Evolutionary conservation across 2,888 invertebrate species (phyloP).

Genomic region (Platycheirus rosarum): DNA sequence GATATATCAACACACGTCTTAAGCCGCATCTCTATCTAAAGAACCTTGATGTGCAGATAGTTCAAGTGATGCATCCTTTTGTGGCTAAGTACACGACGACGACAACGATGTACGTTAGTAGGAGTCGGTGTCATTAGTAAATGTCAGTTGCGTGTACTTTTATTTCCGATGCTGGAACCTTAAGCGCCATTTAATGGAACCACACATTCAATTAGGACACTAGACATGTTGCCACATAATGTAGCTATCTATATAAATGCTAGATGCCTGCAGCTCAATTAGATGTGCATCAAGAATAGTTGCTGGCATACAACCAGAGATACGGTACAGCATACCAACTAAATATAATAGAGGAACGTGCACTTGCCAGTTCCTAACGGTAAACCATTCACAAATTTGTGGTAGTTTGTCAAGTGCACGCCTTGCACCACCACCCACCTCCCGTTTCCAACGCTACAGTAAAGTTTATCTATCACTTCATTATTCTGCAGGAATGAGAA

Average conservation of each 20-base stretch:
- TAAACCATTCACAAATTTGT: constrained; percentile 72
- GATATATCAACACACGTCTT: constrained; percentile 1
- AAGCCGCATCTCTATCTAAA: background rate
- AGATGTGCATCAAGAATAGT: constrained; percentile 52
- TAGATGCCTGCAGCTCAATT: constrained; percentile 57
- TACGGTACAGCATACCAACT: constrained; percentile 6
- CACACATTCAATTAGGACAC: constrained; percentile 70
- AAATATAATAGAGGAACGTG: constrained; percentile 17
- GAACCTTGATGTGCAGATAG: background rate
- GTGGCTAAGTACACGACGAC: constrained; percentile 16
- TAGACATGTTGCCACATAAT: constrained; percentile 55
- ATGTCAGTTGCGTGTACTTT: constrained; percentile 56
- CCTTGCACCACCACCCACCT: background rate
- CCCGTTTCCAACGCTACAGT: background rate
- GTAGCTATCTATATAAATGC: constrained; percentile 44
- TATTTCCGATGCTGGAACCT: constrained; percentile 49
- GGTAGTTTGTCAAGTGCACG: constrained; percentile 69
- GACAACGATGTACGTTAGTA: background rate
- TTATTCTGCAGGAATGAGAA: constrained; percentile 29
- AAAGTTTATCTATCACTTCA: constrained; percentile 52
- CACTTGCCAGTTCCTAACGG: constrained; percentile 52
- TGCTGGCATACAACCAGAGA: constrained; percentile 31
- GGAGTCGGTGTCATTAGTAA: constrained; percentile 60
- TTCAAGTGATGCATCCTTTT: constrained; percentile 40
- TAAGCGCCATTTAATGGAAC: constrained; percentile 62